Evolutionary conservation across 2,888 invertebrate species (phyloP).

Genomic region (Habrosyne pyritoides): DNA sequence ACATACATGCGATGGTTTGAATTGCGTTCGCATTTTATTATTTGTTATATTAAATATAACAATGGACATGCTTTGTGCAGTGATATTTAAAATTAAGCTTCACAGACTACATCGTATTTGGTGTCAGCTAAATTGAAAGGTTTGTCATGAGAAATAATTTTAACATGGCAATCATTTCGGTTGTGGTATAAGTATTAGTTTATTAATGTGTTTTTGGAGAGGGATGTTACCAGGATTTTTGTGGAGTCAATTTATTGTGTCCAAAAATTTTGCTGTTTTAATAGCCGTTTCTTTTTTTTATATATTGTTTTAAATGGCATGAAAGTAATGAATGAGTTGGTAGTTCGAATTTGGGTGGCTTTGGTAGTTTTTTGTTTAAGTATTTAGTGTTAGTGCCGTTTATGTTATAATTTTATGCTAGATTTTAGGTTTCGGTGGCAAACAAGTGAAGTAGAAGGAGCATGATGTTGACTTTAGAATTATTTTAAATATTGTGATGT

Average conservation of each 20-base stretch:
- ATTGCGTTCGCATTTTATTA: slow-evolving; percentile 32
- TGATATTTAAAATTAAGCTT: slow-evolving; percentile 44
- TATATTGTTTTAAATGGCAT: slow-evolving; percentile 22
- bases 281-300: slow-evolving; percentile 43
- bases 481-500: slow-evolving; percentile 38
- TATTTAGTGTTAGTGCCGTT: slow-evolving; percentile 24
- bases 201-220: slow-evolving; percentile 50
- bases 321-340: slow-evolving; percentile 2
- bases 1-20: slow-evolving; percentile 26
- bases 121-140: slow-evolving; percentile 44
- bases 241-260: slow-evolving; percentile 33
- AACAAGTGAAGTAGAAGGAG: slow-evolving; percentile 36
- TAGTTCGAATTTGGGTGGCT: slow-evolving; percentile 15
- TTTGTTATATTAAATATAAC: slow-evolving; percentile 40
- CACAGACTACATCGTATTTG: slow-evolving; percentile 40
- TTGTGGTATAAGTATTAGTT: slow-evolving; percentile 47
- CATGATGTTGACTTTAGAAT: slow-evolving; percentile 30
- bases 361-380: slow-evolving; percentile 30
- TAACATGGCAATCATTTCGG: slow-evolving; percentile 42
- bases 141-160: slow-evolving; percentile 22
- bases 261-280: slow-evolving; percentile 68
- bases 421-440: slow-evolving; percentile 20
- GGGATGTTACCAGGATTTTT: slow-evolving; percentile 73
- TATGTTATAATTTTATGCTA: slow-evolving; percentile 22
- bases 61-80: slow-evolving; percentile 48